phyloP scores from a whole-genome alignment of 2,888 invertebrate species.

The Scaptomyza reducta region DNA sequence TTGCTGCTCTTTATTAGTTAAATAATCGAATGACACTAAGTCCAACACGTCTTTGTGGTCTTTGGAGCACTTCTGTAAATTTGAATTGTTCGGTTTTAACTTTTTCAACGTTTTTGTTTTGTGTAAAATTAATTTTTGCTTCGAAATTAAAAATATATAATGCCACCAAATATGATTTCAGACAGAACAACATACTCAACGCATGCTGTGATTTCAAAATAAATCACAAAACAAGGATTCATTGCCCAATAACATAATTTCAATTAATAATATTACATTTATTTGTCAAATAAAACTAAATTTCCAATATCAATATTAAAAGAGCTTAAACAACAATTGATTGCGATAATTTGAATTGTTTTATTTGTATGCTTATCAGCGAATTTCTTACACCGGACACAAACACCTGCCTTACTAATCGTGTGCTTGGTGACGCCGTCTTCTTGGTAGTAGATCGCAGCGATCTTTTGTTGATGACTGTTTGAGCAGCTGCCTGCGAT shows the following conservation, averaged over 20 bases:
- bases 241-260: not conserved
- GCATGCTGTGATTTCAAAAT: not conserved
- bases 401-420: not conserved
- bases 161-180: too few species aligned
- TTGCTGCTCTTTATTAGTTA: not conserved
- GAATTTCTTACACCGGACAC: not conserved
- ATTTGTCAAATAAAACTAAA: not conserved
- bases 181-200: too few species aligned
- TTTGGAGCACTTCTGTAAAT: not conserved
- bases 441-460: not conserved
- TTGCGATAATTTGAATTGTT: not conserved
- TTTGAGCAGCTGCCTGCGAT: conserved; percentile 48
- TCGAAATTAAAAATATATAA: too few species aligned
- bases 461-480: conserved; percentile 19
- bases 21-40: not conserved
- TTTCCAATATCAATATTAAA: not conserved
- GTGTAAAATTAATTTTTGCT: not conserved
- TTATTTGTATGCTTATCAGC: not conserved
- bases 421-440: not conserved
- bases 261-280: not conserved
- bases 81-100: not conserved
- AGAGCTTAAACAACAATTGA: not conserved
- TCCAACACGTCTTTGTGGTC: not conserved
- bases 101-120: not conserved
- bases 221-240: not conserved